Base-by-base conservation (phyloP, 2,113 vertebrate species). In the Rhinopomastus cyanomelas region DNA sequence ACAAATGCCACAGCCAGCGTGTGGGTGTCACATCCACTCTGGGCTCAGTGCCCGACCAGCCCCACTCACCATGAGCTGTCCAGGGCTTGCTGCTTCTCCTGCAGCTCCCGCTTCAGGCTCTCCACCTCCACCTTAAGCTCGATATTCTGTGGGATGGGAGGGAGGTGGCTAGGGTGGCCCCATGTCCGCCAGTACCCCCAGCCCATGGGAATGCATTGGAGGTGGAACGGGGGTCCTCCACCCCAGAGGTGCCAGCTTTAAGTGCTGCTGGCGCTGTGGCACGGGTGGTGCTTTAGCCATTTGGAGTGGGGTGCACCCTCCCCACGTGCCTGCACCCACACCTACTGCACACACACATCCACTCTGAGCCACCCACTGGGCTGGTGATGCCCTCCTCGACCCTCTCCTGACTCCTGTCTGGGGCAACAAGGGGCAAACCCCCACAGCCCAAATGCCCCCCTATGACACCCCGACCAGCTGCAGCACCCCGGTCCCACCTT, bases 121-220 rank as follows among this genome's bases (percentile, higher is more conserved):
- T 99, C 98, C 77, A 99, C 98, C 87, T 99, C 98, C 10, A 99
- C 99, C 95, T 99, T 99, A 96, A 99, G 91, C 96, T 99, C 98
- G 6, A 99, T 99, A 96, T 99, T 99, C 99, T 99, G 93, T 3
- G 2, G 78, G 78, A 65, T 2, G 6, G 71, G 22, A 85, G 55
- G 36, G 36, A 84, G 32, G 19, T 3, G 4, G 59, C 16, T 52
- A 68, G 62, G 51, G 75, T 60, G 26, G 11, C 60, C 26, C 18
- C 65, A 7, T 0, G 2, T 16, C 21, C 61, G 21, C 36, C 53
- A 10, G 1, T 62, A 71, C 25, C 14, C 6, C 61, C 36, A n/a
- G 36, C 39, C 77, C 55, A n/a, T 0, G 0, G 25, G 11, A 60
- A 79, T 30, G 18, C 27, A 79, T 19, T 13, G 48, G 32, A 75